phyloP scores from a whole-genome alignment of 2,888 invertebrate species.

The Heliconius ismenius region DNA sequence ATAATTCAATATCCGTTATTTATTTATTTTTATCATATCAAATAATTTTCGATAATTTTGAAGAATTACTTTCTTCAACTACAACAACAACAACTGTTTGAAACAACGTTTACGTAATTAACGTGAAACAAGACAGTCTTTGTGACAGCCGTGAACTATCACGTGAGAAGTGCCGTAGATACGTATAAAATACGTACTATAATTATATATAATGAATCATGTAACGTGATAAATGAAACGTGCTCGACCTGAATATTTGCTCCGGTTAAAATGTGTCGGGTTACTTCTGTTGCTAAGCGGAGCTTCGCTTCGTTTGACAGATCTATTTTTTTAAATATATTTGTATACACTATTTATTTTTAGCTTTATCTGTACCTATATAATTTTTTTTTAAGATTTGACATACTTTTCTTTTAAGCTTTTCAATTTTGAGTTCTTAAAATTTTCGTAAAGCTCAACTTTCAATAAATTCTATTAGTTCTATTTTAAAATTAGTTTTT shows the following conservation, averaged over 20 bases:
- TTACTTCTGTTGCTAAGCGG: constrained; percentile 26
- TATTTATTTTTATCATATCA: not conserved
- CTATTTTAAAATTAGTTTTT: too few relatives aligned
- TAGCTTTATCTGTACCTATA: not conserved
- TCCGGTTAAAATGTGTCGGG: constrained; percentile 9
- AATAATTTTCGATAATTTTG: not conserved
- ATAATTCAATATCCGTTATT: not conserved
- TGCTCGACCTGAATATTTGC: constrained; percentile 29
- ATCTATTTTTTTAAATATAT: not conserved
- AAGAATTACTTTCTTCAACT: too few relatives aligned
- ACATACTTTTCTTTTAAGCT: not conserved
- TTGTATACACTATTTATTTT: not conserved
- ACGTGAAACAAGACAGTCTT: not conserved
- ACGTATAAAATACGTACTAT: not conserved
- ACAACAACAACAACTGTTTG: too few relatives aligned
- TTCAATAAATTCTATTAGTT: too few relatives aligned
- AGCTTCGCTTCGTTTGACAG: not conserved
- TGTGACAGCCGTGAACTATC: not conserved
- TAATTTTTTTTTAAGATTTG: not conserved
- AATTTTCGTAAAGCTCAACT: too few relatives aligned
- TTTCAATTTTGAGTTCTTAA: too few relatives aligned
- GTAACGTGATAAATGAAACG: constrained; percentile 28
- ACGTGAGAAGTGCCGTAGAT: constrained; percentile 2
- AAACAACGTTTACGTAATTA: not conserved
- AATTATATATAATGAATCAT: constrained; percentile 19